phyloP scores from a whole-genome alignment of 2,797 vertebrate species.

The Sitta carolinensis region DNA sequence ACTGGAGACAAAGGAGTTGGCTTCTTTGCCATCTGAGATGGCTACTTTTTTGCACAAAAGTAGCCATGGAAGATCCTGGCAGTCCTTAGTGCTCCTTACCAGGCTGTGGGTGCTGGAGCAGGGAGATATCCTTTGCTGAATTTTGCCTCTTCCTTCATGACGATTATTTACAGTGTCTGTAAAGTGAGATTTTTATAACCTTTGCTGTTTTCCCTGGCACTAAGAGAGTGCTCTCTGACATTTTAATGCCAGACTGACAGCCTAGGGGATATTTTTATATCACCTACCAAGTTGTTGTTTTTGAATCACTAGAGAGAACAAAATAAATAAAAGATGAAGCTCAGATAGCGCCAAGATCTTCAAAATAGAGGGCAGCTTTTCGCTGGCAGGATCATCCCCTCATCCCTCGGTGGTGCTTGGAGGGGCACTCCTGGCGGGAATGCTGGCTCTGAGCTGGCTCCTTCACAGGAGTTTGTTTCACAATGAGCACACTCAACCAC shows the following conservation, averaged over 20 bases:
- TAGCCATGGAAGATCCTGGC: background rate
- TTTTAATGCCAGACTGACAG: conserved; percentile 37
- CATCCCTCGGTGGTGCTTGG: fast-evolving
- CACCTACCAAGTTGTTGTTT: background rate
- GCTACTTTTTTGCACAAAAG: background rate
- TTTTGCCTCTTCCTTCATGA: background rate
- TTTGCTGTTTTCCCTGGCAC: background rate
- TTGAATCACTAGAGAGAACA: background rate
- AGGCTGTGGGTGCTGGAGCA: background rate
- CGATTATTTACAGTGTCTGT: background rate
- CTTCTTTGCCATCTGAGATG: background rate
- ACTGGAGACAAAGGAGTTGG: fast-evolving
- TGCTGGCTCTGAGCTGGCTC: fast-evolving
- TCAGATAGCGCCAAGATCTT: background rate
- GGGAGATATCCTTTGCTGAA: background rate
- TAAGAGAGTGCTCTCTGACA: conserved; percentile 23
- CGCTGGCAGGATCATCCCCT: background rate
- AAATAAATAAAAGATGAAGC: conserved; percentile 56
- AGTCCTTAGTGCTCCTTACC: background rate
- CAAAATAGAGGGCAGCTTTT: background rate
- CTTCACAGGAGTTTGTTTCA: background rate
- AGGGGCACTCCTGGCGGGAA: background rate
- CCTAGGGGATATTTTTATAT: conserved; percentile 46
- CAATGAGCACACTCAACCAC: background rate
- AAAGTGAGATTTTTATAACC: background rate